A percentile compares a stretch with the other conserved stretches of the same genome.
Evolutionary conservation across 2,797 vertebrate genomes (phyloP).

Genomic region (Miichthys miiuy): DNA sequence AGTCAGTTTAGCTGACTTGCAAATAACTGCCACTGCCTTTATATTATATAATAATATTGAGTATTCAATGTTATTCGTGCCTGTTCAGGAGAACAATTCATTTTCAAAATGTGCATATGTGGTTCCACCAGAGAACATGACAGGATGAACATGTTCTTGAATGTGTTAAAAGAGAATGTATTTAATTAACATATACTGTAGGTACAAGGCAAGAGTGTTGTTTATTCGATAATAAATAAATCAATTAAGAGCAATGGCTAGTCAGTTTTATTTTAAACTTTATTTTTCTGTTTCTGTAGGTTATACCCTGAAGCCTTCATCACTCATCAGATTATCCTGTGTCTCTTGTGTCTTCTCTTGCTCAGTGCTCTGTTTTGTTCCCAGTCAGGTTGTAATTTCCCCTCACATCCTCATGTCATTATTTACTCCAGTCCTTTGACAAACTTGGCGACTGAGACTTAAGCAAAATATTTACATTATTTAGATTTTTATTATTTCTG

Average conservation of each 20-base stretch:
- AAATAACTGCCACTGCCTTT: neutral
- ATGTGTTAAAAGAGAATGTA: neutral
- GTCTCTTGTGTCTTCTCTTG: no score
- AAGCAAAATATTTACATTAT: no score
- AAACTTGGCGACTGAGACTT: no score
- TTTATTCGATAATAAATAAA: neutral
- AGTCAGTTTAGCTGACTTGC: neutral
- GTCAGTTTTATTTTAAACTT: no score
- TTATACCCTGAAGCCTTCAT: no score
- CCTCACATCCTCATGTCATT: neutral
- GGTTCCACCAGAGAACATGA: neutral
- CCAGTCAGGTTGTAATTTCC: neutral
- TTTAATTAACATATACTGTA: no score
- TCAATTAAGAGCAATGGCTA: neutral
- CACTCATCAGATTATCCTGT: no score
- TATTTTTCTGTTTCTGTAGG: no score
- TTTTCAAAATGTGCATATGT: neutral
- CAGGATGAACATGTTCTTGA: neutral
- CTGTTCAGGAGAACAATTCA: no score
- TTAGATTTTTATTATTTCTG: no score
- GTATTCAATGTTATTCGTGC: neutral
- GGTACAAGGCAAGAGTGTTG: neutral
- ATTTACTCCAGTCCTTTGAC: neutral
- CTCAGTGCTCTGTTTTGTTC: neutral
- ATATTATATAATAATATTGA: neutral